Conservation (phyloP, 1,140 invertebrate species). For the Neoseiulus cucumeris region DNA sequence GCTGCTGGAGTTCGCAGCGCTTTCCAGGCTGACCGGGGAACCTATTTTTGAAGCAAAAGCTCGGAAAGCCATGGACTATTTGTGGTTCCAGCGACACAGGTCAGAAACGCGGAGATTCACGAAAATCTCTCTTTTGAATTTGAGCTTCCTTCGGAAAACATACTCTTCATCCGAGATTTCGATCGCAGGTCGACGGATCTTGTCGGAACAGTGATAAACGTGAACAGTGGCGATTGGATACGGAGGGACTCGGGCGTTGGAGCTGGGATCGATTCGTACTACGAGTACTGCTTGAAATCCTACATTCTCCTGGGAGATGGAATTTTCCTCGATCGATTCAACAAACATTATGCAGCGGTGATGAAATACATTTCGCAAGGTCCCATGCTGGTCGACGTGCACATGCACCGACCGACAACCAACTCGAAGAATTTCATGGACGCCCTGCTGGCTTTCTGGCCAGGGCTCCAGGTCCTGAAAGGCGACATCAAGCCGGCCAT, state of each 20-base stretch:
- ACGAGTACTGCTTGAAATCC: conserved; percentile 92
- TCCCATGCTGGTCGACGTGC: conserved; percentile 85
- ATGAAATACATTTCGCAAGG: conserved; percentile 90
- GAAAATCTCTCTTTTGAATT: no score
- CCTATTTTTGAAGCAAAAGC: conserved; percentile 81
- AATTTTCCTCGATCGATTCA: conserved; percentile 75
- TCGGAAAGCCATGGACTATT: conserved; percentile 81
- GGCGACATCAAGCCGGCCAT: conserved; percentile 90
- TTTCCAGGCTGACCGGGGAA: conserved; percentile 77
- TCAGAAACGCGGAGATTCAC: conserved; percentile 23
- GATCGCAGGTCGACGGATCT: conserved; percentile 39
- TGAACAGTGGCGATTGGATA: conserved; percentile 94
- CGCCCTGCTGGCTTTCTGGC: conserved; percentile 89
- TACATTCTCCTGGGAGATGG: conserved; percentile 52
- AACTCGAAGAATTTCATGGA: conserved; percentile 95
- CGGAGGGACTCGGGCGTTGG: conserved; percentile 85
- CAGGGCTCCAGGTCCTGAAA: conserved; percentile 72
- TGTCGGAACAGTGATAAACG: conserved; percentile 80
- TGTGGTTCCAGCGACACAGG: conserved; percentile 82
- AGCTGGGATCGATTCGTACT: conserved; percentile 97
- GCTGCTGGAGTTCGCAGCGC: conserved; percentile 86
- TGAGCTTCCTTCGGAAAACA: no score
- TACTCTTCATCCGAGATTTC: conserved; percentile 20
- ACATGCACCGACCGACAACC: conserved; percentile 90
- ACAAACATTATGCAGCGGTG: conserved; percentile 82